Evolutionary conservation across 1,140 invertebrate genomes (phyloP).

Genomic region (Triops cancriformis): DNA sequence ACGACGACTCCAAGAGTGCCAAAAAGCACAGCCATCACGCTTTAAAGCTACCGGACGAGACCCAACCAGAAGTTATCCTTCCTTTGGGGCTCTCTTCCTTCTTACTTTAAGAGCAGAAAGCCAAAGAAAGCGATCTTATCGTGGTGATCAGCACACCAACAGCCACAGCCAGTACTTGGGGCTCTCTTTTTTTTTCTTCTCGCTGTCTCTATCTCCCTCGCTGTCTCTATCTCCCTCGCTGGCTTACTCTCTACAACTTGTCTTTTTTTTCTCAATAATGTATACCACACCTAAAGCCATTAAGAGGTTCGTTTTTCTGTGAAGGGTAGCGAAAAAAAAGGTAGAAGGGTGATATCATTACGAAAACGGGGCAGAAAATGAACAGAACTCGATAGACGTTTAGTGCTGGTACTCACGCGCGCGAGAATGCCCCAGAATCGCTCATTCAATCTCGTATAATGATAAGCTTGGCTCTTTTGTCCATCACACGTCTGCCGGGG

Average conservation of each 20-base stretch:
- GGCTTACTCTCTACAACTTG: no score
- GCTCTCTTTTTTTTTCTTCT: not conserved
- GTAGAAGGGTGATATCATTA: no score
- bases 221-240: no score
- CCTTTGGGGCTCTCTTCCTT: not conserved
- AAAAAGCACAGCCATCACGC: conserved; percentile 2
- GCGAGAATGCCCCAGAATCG: not conserved
- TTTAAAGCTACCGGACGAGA: not conserved
- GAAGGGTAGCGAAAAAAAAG: no score
- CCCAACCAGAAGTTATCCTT: not conserved
- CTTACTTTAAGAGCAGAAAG: not conserved
- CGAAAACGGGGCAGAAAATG: not conserved
- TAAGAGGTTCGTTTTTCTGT: not conserved
- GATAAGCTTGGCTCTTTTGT: conserved; percentile 1
- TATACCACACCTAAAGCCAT: not conserved
- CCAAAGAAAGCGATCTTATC: conserved; percentile 1
- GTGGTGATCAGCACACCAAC: not conserved
- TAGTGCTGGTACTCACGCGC: not conserved
- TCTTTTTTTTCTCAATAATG: not conserved
- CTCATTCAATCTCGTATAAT: conserved; percentile 7
- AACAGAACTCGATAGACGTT: not conserved
- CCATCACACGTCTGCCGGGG: conserved; percentile 5
- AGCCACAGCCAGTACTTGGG: not conserved
- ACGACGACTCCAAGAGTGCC: conserved; percentile 1
- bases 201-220: no score